Evolutionary conservation across 2,888 invertebrate species (phyloP).

Genomic region (Agrotis clavis): DNA sequence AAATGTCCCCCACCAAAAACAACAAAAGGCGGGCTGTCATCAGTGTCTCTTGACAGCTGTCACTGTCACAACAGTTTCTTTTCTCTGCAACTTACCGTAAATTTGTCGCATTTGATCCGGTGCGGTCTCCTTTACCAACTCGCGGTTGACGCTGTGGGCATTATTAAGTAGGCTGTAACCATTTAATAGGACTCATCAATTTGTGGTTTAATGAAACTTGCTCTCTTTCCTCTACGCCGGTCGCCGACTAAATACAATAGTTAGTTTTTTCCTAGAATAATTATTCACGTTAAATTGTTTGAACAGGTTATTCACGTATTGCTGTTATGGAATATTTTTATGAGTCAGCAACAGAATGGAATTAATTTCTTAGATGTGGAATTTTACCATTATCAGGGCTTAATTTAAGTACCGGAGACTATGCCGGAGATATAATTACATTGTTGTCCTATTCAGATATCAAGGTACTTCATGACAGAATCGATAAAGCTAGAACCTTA

Average conservation of each 20-base stretch:
- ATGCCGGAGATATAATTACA: no score
- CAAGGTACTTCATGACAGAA: neutral
- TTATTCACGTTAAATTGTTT: neutral
- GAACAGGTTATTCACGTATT: neutral
- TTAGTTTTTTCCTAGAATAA: neutral
- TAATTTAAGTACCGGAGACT: neutral
- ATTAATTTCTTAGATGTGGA: neutral
- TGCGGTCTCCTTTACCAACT: no score
- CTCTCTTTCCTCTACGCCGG: no score
- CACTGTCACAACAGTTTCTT: no score
- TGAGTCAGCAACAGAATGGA: neutral
- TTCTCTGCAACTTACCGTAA: no score
- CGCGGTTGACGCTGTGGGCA: no score
- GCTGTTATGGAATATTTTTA: slow-evolving; percentile 21
- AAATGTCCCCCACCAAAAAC: no score
- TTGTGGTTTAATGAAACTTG: neutral
- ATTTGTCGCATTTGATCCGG: no score
- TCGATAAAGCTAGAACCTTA: neutral
- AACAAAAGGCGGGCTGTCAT: no score
- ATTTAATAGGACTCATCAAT: neutral
- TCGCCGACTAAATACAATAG: neutral
- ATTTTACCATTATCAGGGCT: slow-evolving; percentile 6
- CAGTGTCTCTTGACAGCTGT: no score
- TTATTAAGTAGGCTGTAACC: neutral
- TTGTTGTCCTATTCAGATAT: slow-evolving; percentile 2